Evolutionary conservation across 53 echinoderm and acorn worm genomes (phyloP).

Genomic region (Hippasteria phrygiana): DNA sequence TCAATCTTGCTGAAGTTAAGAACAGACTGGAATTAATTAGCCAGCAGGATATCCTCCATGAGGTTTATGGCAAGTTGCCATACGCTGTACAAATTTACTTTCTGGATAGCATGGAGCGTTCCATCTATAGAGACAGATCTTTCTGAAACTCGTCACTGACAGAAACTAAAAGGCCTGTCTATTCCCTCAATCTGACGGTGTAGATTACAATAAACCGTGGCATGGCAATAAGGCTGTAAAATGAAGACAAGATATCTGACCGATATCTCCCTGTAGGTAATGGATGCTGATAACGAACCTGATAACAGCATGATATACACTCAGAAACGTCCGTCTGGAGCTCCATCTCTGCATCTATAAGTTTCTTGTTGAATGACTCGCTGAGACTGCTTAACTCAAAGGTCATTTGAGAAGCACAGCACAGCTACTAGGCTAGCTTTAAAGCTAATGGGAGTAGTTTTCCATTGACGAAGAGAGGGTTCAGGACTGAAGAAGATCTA

Average conservation of each 20-base stretch:
- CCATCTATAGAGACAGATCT: no score
- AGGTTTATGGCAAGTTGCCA: not conserved
- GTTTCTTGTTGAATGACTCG: not conserved
- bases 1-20: not conserved
- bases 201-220: constrained; percentile 6
- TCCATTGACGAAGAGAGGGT: not conserved
- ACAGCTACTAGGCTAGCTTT: not conserved
- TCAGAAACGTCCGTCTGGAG: not conserved
- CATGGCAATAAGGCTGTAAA: not conserved
- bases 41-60: not conserved
- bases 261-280: not conserved
- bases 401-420: not conserved
- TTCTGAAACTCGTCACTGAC: not conserved
- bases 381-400: not conserved
- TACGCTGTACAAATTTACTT: not conserved
- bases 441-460: not conserved
- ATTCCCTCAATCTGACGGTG: not conserved
- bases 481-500: not conserved
- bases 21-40: not conserved
- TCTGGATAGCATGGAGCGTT: no score
- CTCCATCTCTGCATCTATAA: not conserved
- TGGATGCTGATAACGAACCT: not conserved
- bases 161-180: not conserved
- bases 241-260: not conserved
- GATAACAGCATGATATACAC: not conserved